Evolutionary conservation across 2,888 invertebrate genomes (phyloP), one percentile per base, ranked within the genome.

Genomic region (Pocota personata): DNA sequence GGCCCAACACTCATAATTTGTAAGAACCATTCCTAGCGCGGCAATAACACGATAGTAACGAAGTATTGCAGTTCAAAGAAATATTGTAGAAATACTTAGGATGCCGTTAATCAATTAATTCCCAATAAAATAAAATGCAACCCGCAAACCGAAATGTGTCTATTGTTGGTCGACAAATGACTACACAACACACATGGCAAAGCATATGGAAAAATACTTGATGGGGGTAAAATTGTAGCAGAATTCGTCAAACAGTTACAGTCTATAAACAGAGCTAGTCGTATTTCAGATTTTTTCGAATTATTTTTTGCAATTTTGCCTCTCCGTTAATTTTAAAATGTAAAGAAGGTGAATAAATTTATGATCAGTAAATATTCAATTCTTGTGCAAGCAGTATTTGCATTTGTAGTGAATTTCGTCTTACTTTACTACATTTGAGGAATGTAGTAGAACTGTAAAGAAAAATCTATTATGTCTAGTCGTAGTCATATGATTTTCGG

Each of bases 1-100:
- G 21, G 91, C 91, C 91, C 92, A 91, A 86, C 90, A 90, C 88
- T 91, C 92, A 78, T 91, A 90, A 89, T 90, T 91, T 24, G 91
- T 92, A 82, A 91, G 89, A 72, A 91, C 91, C 91, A 91, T 91
- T 57, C n/a, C 14, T 27, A 7, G n/a, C 2, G 1, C 27, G 27
- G 2, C 10, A 8, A 3, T 8, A 2, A 37, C 1, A 12, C 10
- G 8, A n/a, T 12, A 8, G n/a, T 2, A n/a, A 37, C 3, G 3
- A n/a, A 4, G 2, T 24, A 24, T 24, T 24, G 24, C 24, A 2
- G 24, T 24, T 37, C 10, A n/a, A 0, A n/a, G 37, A 37, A 37
- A 10, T 37, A 37, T 4, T 37, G 0, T n/a, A 3, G 12, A 10
- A 37, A 37, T 3, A 8, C 10, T 32, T 10, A 0, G 35, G 6